Evolutionary conservation across 1,140 invertebrate genomes (phyloP).

Genomic region (Lepidostoma basale): DNA sequence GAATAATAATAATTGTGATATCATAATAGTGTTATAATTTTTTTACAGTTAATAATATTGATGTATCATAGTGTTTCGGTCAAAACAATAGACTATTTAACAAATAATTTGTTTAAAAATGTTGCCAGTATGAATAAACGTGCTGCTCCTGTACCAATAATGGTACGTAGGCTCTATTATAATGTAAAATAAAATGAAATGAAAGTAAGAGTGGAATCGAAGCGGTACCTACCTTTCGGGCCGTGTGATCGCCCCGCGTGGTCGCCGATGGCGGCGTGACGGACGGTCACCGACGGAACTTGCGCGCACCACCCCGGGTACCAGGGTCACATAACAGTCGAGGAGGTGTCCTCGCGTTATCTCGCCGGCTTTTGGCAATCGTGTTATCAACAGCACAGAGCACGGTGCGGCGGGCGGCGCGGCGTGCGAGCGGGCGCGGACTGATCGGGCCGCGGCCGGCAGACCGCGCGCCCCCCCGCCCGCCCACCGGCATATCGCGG

Average conservation of each 20-base stretch:
- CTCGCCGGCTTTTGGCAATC: constrained; percentile 13
- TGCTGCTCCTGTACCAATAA: too few relatives aligned
- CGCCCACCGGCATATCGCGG: constrained; percentile 7
- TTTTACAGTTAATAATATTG: too few relatives aligned
- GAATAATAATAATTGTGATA: too few relatives aligned
- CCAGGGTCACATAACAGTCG: constrained; percentile 26
- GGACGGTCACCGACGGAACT: constrained; percentile 22
- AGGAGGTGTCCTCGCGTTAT: constrained; percentile 5
- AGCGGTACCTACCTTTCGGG: constrained; percentile 13
- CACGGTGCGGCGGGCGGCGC: constrained; percentile 15
- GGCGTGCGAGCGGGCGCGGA: constrained; percentile 26
- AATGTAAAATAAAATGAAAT: too few relatives aligned
- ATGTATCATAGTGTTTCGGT: too few relatives aligned
- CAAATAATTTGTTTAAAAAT: too few relatives aligned
- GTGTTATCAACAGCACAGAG: constrained; percentile 5
- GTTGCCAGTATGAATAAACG: too few relatives aligned
- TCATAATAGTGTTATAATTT: too few relatives aligned
- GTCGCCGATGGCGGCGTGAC: background rate
- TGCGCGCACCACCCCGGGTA: constrained; percentile 12
- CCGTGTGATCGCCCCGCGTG: constrained; percentile 5
- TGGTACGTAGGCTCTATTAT: too few relatives aligned
- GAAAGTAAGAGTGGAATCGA: constrained; percentile 2
- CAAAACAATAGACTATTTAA: too few relatives aligned
- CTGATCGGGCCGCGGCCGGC: constrained; percentile 18
- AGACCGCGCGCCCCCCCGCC: constrained; percentile 19